These are phyloP conservation scores for Brachyrhaphis roseni DNA, from an alignment of 2,797 vertebrate genomes.

Conservation along the genomic window DNA sequence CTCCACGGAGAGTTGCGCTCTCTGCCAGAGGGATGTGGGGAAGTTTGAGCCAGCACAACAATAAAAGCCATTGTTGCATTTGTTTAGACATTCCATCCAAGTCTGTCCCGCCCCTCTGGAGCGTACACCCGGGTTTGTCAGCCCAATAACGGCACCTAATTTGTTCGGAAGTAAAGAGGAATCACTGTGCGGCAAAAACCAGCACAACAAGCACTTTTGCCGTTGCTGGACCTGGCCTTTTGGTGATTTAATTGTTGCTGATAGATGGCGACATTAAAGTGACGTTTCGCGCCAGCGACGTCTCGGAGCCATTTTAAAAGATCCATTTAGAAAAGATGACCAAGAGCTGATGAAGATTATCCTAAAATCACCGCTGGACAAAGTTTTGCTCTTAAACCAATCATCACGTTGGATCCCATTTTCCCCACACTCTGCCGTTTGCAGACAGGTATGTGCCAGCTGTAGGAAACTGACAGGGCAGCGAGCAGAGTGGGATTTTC, in stretches of 20 bases:
- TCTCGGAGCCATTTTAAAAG: conserved; percentile 42
- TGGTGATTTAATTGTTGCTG: conserved; percentile 53
- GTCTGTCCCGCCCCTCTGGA: conserved; percentile 45
- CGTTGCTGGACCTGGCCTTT: conserved; percentile 30
- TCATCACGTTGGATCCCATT: conserved; percentile 47
- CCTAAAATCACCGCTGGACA: conserved; percentile 24
- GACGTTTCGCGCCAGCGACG: conserved; percentile 46
- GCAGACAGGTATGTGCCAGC: conserved; percentile 55
- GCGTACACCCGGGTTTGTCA: conserved; percentile 40
- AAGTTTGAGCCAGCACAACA: conserved; percentile 60
- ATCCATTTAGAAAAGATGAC: conserved; percentile 42
- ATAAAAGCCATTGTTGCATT: conserved; percentile 77
- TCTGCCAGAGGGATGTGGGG: conserved; percentile 66
- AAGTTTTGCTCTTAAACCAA: conserved; percentile 36
- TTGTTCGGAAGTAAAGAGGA: conserved; percentile 64
- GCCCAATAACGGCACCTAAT: conserved; percentile 67
- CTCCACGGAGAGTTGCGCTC: conserved; percentile 51
- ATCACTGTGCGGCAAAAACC: conserved; percentile 42
- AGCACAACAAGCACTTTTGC: conserved; percentile 26
- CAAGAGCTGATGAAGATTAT: conserved; percentile 22
- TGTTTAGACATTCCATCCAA: conserved; percentile 69
- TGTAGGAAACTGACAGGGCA: conserved; percentile 58
- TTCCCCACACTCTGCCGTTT: conserved; percentile 50
- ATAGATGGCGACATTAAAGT: conserved; percentile 47
- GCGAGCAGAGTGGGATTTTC: conserved; percentile 67